Conservation (phyloP, 2,797 vertebrate genomes). For the Falco berigora region DNA sequence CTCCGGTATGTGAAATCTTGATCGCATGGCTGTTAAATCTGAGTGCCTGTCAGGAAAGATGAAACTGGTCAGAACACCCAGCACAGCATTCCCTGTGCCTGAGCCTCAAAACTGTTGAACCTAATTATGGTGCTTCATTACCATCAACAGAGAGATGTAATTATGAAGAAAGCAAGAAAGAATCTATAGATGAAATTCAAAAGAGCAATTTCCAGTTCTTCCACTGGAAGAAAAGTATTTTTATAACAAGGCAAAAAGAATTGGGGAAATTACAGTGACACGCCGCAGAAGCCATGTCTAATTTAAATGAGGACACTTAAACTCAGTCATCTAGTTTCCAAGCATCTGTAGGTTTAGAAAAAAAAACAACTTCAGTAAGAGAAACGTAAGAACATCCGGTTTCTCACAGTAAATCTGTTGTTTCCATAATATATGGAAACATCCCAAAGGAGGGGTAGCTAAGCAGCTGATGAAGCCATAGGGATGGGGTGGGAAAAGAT, state of each 20-base stretch:
- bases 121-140: neutral
- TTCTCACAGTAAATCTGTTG: neutral
- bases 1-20: neutral
- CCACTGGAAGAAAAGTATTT: neutral
- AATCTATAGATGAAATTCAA: neutral
- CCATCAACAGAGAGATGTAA: neutral
- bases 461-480: neutral
- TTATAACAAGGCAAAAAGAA: neutral
- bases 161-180: neutral
- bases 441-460: neutral
- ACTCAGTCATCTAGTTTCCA: neutral
- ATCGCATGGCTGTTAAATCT: neutral
- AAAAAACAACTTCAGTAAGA: neutral
- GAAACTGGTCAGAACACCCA: neutral
- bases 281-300: neutral
- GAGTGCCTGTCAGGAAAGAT: neutral
- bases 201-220: neutral
- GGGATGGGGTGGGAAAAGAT: neutral
- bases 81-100: neutral
- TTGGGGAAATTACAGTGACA: neutral
- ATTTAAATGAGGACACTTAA: neutral
- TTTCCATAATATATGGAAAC: neutral
- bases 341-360: neutral
- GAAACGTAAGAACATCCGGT: neutral
- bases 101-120: neutral